Conservation (phyloP, 2,113 vertebrate genomes). For the Leptobrachium leishanense region DNA sequence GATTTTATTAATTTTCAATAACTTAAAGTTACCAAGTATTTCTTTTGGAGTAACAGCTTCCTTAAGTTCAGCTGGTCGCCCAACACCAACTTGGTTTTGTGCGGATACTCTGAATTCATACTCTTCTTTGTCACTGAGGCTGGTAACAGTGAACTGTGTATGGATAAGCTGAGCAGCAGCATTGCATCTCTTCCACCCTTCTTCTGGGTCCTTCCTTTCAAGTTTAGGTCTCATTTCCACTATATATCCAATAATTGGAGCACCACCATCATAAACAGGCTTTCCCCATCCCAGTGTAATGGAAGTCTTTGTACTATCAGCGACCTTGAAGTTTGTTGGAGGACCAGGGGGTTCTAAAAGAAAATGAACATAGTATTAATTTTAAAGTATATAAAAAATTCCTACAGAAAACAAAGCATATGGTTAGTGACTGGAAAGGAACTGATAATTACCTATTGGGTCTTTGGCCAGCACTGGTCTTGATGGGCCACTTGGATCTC, state of each 20-base stretch:
- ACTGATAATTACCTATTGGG: constrained; percentile 77
- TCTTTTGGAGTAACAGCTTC: constrained; percentile 87
- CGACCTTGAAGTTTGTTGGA: constrained; percentile 86
- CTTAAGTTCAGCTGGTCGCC: constrained; percentile 86
- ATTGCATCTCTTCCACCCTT: constrained; percentile 92
- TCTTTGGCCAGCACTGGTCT: constrained; percentile 89
- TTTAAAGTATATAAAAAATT: constrained; percentile 19
- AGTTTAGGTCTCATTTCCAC: constrained; percentile 86
- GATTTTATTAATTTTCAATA: not conserved
- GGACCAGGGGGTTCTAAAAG: constrained; percentile 89
- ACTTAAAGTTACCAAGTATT: constrained; percentile 81
- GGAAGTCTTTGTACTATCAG: constrained; percentile 86
- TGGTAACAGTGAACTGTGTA: constrained; percentile 87
- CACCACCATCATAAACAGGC: constrained; percentile 90
- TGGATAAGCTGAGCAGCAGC: constrained; percentile 88
- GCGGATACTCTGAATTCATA: constrained; percentile 97
- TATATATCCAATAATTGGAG: constrained; percentile 92
- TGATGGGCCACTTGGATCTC: constrained; percentile 89
- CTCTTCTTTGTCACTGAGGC: constrained; percentile 81
- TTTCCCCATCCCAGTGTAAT: constrained; percentile 89
- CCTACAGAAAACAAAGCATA: constrained; percentile 9
- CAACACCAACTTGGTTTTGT: constrained; percentile 95
- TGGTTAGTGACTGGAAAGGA: constrained; percentile 44
- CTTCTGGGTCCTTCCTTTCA: constrained; percentile 79
- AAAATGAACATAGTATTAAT: constrained; percentile 35